phyloP scores from a whole-genome alignment of 2,797 vertebrate species.

The Premnoplex brunnescens region DNA sequence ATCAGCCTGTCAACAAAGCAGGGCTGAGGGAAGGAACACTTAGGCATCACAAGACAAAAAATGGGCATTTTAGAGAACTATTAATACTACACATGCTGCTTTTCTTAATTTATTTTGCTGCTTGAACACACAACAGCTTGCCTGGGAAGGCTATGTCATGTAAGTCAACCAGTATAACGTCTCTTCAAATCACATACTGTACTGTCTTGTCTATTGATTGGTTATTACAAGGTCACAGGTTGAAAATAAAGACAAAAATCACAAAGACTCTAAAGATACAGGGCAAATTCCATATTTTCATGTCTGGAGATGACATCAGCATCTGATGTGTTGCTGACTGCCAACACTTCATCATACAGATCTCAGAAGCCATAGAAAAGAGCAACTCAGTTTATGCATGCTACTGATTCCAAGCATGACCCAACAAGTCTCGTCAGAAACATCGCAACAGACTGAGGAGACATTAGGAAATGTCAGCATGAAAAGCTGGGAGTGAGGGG shows the following conservation, averaged over 20 bases:
- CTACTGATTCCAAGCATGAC: background rate
- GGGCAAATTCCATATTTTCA: fast-evolving
- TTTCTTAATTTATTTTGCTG: background rate
- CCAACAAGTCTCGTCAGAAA: background rate
- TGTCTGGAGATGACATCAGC: background rate
- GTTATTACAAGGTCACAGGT: background rate
- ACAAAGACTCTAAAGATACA: background rate
- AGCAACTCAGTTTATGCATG: background rate
- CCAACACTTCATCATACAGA: background rate
- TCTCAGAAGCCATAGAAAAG: background rate
- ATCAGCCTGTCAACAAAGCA: background rate
- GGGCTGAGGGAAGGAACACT: background rate
- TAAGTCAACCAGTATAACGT: background rate
- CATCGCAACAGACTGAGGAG: fast-evolving
- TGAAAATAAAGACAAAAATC: background rate
- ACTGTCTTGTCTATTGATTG: background rate
- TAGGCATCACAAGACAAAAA: background rate
- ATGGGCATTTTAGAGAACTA: background rate
- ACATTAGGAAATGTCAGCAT: background rate
- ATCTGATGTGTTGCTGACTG: background rate
- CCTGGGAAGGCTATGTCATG: background rate
- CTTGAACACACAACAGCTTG: background rate
- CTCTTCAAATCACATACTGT: background rate
- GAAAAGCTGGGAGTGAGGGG: fast-evolving
- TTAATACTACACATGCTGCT: background rate